Evolutionary conservation across 1,140 invertebrate genomes (phyloP).

Genomic region (Popillia japonica): DNA sequence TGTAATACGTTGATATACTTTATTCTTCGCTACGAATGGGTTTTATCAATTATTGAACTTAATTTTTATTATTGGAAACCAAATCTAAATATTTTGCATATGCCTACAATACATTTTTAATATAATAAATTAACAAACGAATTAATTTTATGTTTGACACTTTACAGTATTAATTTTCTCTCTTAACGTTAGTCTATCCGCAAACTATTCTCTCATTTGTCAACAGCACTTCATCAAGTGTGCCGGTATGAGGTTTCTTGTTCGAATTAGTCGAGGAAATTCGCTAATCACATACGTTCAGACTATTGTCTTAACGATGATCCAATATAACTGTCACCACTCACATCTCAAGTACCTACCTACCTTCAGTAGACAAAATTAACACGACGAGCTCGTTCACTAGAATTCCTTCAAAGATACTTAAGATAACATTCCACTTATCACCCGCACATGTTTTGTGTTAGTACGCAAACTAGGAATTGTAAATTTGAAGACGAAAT

Average conservation of each 20-base stretch:
- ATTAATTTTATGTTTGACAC: too few species aligned
- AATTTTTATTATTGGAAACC: too few species aligned
- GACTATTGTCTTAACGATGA: conserved; percentile 46
- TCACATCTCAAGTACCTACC: conserved; percentile 45
- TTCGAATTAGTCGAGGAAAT: conserved; percentile 38
- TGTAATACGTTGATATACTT: too few species aligned
- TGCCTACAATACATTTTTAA: too few species aligned
- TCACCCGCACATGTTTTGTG: neutral
- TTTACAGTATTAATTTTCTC: too few species aligned
- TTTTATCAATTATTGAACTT: too few species aligned
- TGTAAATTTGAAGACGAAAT: too few species aligned
- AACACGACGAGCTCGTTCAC: conserved; percentile 25
- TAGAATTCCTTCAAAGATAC: neutral
- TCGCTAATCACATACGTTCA: conserved; percentile 50
- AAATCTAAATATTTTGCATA: too few species aligned
- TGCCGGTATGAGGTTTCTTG: neutral
- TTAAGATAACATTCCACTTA: conserved; percentile 21
- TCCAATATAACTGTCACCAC: conserved; percentile 57
- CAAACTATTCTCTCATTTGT: conserved; percentile 47
- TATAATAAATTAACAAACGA: too few species aligned
- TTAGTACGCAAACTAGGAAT: too few species aligned
- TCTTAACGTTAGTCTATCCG: too few species aligned
- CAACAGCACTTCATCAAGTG: conserved; percentile 37
- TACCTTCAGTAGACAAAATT: conserved; percentile 31
- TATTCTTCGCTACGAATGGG: too few species aligned